phyloP scores from a whole-genome alignment of 1,140 invertebrate genomes.

The Microplitis mediator region DNA sequence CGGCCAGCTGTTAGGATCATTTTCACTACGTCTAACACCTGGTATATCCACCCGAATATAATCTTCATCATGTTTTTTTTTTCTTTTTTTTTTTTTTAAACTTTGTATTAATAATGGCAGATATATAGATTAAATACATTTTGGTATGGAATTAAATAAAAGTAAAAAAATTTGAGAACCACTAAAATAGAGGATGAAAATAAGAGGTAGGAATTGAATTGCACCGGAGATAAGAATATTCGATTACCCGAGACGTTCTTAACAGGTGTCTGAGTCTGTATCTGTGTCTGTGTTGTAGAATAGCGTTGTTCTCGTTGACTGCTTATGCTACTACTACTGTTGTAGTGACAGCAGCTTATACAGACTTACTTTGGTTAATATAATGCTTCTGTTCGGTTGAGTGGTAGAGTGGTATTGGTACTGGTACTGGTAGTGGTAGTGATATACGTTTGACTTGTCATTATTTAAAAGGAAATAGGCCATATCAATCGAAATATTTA shows the following conservation, averaged over 20 bases:
- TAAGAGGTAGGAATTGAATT: neutral
- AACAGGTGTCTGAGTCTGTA: constrained; percentile 21
- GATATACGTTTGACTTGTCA: no score
- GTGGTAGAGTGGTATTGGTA: no score
- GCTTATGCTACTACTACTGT: no score
- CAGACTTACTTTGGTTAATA: no score
- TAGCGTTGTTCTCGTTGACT: neutral
- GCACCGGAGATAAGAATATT: constrained; percentile 29
- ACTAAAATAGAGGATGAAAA: neutral
- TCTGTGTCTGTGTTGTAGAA: neutral
- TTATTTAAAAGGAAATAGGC: no score
- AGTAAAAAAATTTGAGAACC: neutral
- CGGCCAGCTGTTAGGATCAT: neutral
- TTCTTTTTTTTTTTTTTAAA: neutral
- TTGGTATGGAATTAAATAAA: no score
- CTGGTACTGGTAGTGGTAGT: no score
- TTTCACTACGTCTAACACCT: neutral
- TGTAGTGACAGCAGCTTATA: no score
- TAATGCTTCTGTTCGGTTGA: no score
- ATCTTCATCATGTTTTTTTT: neutral
- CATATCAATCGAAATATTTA: no score
- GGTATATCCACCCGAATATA: neutral
- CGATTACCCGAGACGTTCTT: constrained; percentile 26
- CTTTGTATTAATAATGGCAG: neutral
- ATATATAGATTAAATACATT: neutral